Evolutionary conservation across 2,888 invertebrate genomes (phyloP).

Genomic region (Cylindroiulus punctatus): DNA sequence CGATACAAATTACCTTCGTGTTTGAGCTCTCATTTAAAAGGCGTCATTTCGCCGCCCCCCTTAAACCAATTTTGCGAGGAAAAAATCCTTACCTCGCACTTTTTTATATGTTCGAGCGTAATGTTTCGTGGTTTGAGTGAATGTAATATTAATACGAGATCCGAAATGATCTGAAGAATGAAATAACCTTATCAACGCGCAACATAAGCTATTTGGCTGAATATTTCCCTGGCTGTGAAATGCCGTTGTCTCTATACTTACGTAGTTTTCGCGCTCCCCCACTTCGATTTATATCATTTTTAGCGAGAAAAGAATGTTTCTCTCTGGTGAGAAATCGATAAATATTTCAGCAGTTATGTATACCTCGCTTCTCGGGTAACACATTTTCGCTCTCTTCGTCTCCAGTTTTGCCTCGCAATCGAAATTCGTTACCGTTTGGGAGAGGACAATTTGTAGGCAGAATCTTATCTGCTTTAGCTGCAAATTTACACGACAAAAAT

Average conservation of each 20-base stretch:
- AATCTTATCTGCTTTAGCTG: slow-evolving; percentile 12
- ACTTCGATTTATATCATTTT: slow-evolving; percentile 44
- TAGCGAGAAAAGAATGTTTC: slow-evolving; percentile 35
- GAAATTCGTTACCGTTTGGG: slow-evolving; percentile 5
- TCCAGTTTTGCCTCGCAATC: background rate
- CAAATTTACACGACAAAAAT: slow-evolving; percentile 23
- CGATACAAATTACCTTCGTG: no score
- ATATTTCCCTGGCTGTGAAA: background rate
- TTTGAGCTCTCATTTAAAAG: no score
- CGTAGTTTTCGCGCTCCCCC: background rate
- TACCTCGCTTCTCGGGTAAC: background rate
- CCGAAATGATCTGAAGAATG: slow-evolving; percentile 30
- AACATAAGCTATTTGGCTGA: slow-evolving; percentile 33
- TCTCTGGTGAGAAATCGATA: slow-evolving; percentile 32
- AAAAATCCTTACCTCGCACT: background rate
- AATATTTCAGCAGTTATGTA: slow-evolving; percentile 22
- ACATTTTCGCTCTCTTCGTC: background rate
- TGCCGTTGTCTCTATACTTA: background rate
- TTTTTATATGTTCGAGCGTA: background rate
- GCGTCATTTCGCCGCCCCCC: no score
- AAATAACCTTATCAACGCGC: slow-evolving; percentile 35
- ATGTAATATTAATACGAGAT: slow-evolving; percentile 2
- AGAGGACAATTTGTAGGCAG: background rate
- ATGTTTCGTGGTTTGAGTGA: background rate
- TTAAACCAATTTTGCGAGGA: background rate